Base-by-base conservation (phyloP, 2,888 invertebrate species). In the Parasteatoda lunata region DNA sequence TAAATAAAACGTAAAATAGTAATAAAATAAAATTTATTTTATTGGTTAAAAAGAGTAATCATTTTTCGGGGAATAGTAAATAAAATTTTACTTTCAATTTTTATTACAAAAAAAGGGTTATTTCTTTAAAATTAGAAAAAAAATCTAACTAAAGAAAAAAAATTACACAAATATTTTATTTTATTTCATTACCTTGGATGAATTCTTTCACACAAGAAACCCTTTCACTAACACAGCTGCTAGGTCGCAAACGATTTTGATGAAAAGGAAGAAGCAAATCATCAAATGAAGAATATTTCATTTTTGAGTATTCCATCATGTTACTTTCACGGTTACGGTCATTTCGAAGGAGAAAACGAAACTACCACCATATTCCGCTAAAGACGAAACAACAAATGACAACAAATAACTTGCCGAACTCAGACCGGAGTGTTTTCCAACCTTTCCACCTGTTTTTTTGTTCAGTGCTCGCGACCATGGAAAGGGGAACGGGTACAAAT, bases 151-250 rank as follows among this genome's bases (percentile, higher is more conserved):
- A 30, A 30, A 30, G 30, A 30, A 30, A 30, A 30, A 30, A 1
- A 30, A 30, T 1, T 30, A 30, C 2, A 30, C 2, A 30, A 30
- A 30, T 30, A 30, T 30, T 30, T 30, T 30, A 30, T 30, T 30
- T 30, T 2, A 30, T 30, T 30, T 30, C 30, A 11, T 13, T 75
- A 85, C 85, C 85, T 85, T 85, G 85, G 66, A 85, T 70, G 30
- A 76, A 70, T 65, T 85, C 85, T 64, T 80, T 85, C 64, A 79
- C 70, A 47, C 79, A 76, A 64, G 85, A 85, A n/a, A 85, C 76
- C 30, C 73, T 52, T 11, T 80, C 59, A 45, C 48, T 69, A 64
- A 85, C 79, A 5, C 80, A 49, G 48, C 68, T 85, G 6, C 15
- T 51, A 9, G 83, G 83, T 8, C 83, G 71, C n/a, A 70, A 70